Evolutionary conservation across 2,113 vertebrate genomes (phyloP).

Genomic region (Cisticola juncidis): DNA sequence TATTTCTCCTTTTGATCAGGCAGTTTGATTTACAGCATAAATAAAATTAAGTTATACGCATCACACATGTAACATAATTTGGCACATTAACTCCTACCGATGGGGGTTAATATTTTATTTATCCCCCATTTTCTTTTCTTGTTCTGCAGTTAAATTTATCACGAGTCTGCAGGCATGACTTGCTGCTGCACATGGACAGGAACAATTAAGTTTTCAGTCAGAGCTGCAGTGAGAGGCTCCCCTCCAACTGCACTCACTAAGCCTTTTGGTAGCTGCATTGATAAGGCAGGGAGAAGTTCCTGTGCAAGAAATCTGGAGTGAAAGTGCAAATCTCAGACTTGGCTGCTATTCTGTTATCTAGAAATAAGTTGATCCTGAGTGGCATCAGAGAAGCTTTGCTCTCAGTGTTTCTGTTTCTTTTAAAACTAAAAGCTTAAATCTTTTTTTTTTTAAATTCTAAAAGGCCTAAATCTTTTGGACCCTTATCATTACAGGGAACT

Average conservation of each 20-base stretch:
- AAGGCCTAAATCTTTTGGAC: neutral
- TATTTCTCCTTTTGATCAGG: constrained; percentile 59
- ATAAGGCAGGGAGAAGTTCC: constrained; percentile 57
- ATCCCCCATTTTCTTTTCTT: neutral
- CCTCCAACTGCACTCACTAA: constrained; percentile 49
- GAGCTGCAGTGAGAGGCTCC: constrained; percentile 30
- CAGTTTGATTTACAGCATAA: constrained; percentile 42
- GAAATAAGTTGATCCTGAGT: constrained; percentile 52
- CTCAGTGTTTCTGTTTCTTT: neutral
- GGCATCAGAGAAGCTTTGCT: constrained; percentile 7
- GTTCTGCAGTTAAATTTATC: constrained; percentile 69
- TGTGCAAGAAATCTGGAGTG: constrained; percentile 58
- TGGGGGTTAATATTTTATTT: constrained; percentile 66
- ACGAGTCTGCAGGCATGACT: constrained; percentile 54
- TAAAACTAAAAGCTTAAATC: neutral
- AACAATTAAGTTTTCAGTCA: constrained; percentile 70
- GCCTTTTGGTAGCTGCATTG: constrained; percentile 43
- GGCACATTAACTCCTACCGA: constrained; percentile 50
- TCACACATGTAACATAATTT: constrained; percentile 43
- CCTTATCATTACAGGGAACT: neutral
- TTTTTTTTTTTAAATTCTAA: neutral
- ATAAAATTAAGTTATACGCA: constrained; percentile 61
- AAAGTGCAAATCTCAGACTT: constrained; percentile 70
- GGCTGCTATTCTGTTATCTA: constrained; percentile 56
- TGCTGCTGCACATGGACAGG: constrained; percentile 8